A percentile compares a stretch with the other conserved stretches of the same genome.
Conservation (phyloP, 2,797 vertebrate genomes). For the Acridotheres tristis region DNA sequence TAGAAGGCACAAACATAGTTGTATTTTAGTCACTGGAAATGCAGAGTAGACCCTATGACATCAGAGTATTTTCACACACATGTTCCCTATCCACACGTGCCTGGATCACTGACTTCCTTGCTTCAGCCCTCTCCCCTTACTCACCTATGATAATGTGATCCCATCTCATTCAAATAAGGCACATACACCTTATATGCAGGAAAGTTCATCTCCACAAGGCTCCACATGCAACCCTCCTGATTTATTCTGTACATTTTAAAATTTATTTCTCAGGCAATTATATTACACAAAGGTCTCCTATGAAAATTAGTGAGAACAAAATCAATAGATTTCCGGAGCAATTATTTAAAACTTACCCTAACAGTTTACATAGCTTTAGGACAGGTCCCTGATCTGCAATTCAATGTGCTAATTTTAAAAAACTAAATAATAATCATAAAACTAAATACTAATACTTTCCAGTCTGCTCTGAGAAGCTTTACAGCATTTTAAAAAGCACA, state of each 20-base stretch:
- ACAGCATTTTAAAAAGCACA: background rate
- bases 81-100: background rate
- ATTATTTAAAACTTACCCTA: background rate
- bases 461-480: background rate
- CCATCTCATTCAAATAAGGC: background rate
- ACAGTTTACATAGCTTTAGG: background rate
- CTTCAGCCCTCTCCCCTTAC: background rate
- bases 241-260: background rate
- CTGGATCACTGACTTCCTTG: fast-evolving
- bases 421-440: background rate
- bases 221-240: background rate
- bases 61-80: background rate
- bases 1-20: background rate
- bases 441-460: background rate
- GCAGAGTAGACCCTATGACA: background rate
- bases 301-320: background rate
- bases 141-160: background rate
- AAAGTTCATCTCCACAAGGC: background rate
- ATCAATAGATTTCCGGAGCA: background rate
- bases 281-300: background rate
- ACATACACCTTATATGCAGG: background rate
- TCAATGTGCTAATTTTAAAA: background rate
- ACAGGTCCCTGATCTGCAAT: background rate
- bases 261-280: background rate
- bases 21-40: background rate